Percentiles rank a stretch among this genome's conserved stretches.
These are phyloP conservation scores for Hemibagrus wyckioides DNA, from an alignment of 2,113 vertebrate genomes.

Conservation along the genomic window DNA sequence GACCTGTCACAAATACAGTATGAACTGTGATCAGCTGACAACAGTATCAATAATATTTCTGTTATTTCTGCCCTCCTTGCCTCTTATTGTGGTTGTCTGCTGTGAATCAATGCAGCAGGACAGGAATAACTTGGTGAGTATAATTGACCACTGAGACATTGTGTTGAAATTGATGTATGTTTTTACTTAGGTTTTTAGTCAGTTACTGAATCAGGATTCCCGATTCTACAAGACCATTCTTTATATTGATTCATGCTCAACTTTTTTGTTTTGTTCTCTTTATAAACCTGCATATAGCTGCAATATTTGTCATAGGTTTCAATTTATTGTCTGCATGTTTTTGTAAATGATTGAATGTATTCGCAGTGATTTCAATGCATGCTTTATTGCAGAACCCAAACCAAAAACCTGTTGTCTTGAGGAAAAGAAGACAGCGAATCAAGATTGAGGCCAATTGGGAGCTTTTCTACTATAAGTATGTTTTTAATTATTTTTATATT, in stretches of 20 bases:
- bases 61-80: constrained; percentile 69
- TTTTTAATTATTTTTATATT: background rate
- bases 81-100: constrained; percentile 73
- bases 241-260: constrained; percentile 36
- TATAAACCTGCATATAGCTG: background rate
- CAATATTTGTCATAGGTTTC: background rate
- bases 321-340: background rate
- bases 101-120: constrained; percentile 89
- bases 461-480: constrained; percentile 96
- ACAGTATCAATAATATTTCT: constrained; percentile 71
- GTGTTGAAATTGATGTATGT: background rate
- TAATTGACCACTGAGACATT: constrained; percentile 60
- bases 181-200: background rate
- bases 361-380: background rate
- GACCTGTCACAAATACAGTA: constrained; percentile 51
- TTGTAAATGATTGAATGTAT: background rate
- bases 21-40: constrained; percentile 60
- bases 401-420: constrained; percentile 95
- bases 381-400: constrained; percentile 82
- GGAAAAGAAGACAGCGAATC: constrained; percentile 96
- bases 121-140: constrained; percentile 98
- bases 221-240: background rate
- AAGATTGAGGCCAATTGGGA: constrained; percentile 99
- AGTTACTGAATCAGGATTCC: background rate
- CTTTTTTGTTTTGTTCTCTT: background rate